Conservation (phyloP, 2,113 vertebrate genomes). For the Sander vitreus region DNA sequence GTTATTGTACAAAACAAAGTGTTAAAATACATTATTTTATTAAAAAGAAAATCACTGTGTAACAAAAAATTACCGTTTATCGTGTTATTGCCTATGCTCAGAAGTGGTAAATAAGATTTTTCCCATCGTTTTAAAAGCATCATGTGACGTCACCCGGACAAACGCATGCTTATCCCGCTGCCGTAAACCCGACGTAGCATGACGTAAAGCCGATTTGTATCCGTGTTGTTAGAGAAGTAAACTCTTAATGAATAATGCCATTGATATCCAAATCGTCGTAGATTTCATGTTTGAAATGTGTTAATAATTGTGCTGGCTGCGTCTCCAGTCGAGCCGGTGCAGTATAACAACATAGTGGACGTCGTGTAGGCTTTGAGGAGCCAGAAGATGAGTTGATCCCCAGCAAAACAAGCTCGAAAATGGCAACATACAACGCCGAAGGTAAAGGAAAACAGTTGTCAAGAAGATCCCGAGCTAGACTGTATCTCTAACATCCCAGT, state of each 20-base stretch:
- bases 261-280: background rate
- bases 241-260: background rate
- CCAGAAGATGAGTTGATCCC: slow-evolving; percentile 58
- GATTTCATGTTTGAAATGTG: background rate
- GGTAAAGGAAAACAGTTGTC: slow-evolving; percentile 63
- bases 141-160: slow-evolving; percentile 26
- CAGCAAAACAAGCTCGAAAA: slow-evolving; percentile 60
- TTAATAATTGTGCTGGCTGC: background rate
- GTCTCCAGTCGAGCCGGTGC: background rate
- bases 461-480: background rate
- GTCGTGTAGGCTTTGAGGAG: background rate
- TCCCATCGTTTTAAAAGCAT: slow-evolving; percentile 19
- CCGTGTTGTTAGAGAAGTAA: slow-evolving; percentile 28
- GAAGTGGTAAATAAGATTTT: background rate
- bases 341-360: background rate
- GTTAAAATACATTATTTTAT: no score
- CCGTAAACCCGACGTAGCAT: slow-evolving; percentile 46
- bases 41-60: no score
- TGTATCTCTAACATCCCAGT: background rate
- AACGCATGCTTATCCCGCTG: slow-evolving; percentile 31
- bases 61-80: background rate
- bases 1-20: background rate
- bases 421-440: slow-evolving; percentile 81
- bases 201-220: slow-evolving; percentile 49
- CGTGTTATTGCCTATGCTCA: background rate